Base-by-base conservation (phyloP, 1,140 invertebrate genomes). In the Trichoplusia ni region DNA sequence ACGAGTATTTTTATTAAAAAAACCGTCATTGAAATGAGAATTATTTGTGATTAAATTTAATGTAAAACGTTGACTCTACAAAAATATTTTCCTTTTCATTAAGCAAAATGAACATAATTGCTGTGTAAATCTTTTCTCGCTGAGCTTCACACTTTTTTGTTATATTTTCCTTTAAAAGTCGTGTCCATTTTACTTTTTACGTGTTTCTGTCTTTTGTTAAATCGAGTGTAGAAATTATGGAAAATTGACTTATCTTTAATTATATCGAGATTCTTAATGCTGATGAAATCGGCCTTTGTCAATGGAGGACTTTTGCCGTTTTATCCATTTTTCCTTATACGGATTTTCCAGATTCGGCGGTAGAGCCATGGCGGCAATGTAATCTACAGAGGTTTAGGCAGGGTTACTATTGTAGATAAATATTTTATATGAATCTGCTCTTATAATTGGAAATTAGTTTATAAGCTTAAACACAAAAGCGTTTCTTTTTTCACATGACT, bases 21-120 rank as follows among this genome's bases (percentile, higher is more conserved):
- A 8, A n/a, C 11, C 18, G 40, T 18, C 6, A 35, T 18, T 35
- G 8, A 23, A 53, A 35, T n/a, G 35, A 13, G n/a, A 33, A 53
- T 53, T 53, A 21, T 14, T 9, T 44, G 5, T 16, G 4, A 7
- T 9, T 23, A 16, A 29, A 29, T 27, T 47, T 29, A 16, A 47
- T 23, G 6, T n/a, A 21, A 19, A 4, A n/a, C n/a, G 35, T 40
- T 27, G 21, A 25, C 1, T 37, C 6, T 35, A 21, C 9, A 8
- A 27, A 27, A 40, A 25, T 27, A 54, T 54, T 54, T 54, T 54
- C 19, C 19, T 38, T 38, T 54, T 54, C 13, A 31, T 49, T 49
- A 5, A 29, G 4, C 5, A 31, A 40, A 27, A 40, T 54, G 33
- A 54, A 54, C 18, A 25, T 27, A 54, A 40, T 40, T 40, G 35